Evolutionary conservation across 2,888 invertebrate species (phyloP), one percentile per base, ranked within the genome.

Genomic region (Cephus sareptanus): DNA sequence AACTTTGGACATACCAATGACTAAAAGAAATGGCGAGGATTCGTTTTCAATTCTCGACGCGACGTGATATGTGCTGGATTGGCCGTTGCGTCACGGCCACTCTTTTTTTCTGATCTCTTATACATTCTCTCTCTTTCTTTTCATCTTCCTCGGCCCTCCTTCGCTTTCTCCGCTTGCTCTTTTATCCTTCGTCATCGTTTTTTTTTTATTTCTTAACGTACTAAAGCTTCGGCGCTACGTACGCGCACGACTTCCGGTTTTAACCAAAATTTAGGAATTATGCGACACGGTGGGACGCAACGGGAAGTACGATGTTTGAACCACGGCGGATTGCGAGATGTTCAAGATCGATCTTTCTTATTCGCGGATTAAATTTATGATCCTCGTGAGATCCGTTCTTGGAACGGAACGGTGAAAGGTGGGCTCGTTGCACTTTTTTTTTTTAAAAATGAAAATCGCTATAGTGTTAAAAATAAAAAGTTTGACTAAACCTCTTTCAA

Each of bases 1-100:
- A 82, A 84, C 87, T 90, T 88, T 89, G 86, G 89, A 91, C 89
- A 90, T 89, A 40, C 40, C 89, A 90, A 89, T 91, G 90, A 91
- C 91, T 91, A 89, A 90, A 89, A 90, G 70, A 33, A 33, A 89
- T 87, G 88, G 87, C 87, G 80, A 88, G 76, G 73, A 76, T 71
- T 73, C 68, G 70, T 35, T 76, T 76, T 70, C 70, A 33, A 13
- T 68, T 37, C 86, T 86, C 87, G 88, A 88, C 90, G 87, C 86
- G 89, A 89, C 89, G 88, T 89, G 90, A 90, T 90, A 89, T 90
- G 90, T 89, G 81, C 81, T 79, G 81, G 81, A 83, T 85, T 80
- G 81, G 84, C 82, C 76, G 79, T 74, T 77, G 68, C 73, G 75
- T 75, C 70, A 70, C 70, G 31, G 70, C 40, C 40, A 40, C 40